Base-by-base conservation (phyloP, 2,797 vertebrate species). In the Anguilla marmorata region DNA sequence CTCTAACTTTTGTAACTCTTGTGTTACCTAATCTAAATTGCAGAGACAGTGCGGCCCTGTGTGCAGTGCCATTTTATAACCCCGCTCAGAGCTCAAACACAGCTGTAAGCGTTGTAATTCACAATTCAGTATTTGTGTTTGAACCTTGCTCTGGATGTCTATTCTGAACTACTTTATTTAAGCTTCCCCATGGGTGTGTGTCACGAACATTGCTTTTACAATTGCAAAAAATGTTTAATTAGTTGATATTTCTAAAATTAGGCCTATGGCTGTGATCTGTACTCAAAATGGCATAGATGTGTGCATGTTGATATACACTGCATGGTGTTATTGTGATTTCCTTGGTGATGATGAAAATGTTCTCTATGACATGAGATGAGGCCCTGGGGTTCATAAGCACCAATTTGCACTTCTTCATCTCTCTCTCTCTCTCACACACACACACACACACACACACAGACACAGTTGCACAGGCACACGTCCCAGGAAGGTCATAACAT, bases 211-310 rank as follows among this genome's bases (percentile, higher is more conserved):
- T 79, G 37, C 30, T 82, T 48, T 48, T 50, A 41, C 48, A 85
- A 85, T 88, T 74, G 45, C 63, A 30, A 45, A 45, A 45, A 45
- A 45, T 69, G 85, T 88, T 58, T 85, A 88, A 85, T 85, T 66
- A 72, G 63, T 58, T 56, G 54, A 52, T 54, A 72, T 85, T 85
- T 16, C 33, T 56, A 85, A 58, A 85, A 85, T 74, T 45, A 69
- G 50, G 19, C 87, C 12, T 21, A 45, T 45, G 52, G 41, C 60
- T 84, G 45, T 72, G 87, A 54, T 56, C 83, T 41, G 30, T 72
- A 76, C 69, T 88, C 87, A 85, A 80, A 84, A 30, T 69, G 66
- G 56, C 87, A 88, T 27, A 33, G 58, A 52, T 84, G 56, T 84
- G 69, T 76, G 63, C 66, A 56, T 85, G 87, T 9, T 1, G n/a